Evolutionary conservation across 2,888 invertebrate species (phyloP).

Genomic region (Lordiphosa andalusiaca): DNA sequence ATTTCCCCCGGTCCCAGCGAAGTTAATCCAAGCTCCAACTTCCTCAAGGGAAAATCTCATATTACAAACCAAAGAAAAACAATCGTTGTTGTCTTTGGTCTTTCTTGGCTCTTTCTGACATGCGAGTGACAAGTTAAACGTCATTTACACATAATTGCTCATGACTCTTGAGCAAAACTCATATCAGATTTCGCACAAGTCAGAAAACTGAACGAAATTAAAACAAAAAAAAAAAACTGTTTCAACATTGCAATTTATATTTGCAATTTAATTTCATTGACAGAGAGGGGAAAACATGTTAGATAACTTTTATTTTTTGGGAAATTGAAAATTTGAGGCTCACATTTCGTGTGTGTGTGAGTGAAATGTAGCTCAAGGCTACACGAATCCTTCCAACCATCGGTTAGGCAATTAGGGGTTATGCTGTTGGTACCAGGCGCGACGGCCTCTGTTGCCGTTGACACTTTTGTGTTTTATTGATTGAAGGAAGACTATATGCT

Average conservation of each 20-base stretch:
- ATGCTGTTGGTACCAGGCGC: constrained; percentile 3
- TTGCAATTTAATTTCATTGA: constrained; percentile 29
- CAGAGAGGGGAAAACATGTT: constrained; percentile 1
- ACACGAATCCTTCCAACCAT: not conserved
- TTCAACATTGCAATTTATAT: constrained; percentile 27
- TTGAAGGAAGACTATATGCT: too few relatives aligned
- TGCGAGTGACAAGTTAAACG: constrained; percentile 68
- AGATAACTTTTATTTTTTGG: constrained; percentile 5
- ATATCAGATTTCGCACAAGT: constrained; percentile 64
- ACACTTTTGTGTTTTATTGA: constrained; percentile 3
- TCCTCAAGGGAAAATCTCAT: constrained; percentile 12
- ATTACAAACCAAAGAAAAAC: constrained; percentile 3
- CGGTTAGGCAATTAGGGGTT: not conserved
- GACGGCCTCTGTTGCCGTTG: constrained; percentile 8
- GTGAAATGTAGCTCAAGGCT: constrained; percentile 15
- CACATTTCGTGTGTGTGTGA: constrained; percentile 2
- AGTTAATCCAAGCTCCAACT: constrained; percentile 3
- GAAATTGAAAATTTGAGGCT: constrained; percentile 17
- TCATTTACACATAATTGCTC: constrained; percentile 67
- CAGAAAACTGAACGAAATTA: constrained; percentile 11
- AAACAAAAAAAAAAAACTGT: constrained; percentile 21
- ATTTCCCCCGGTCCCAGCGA: constrained; percentile 22
- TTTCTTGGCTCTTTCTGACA: constrained; percentile 21
- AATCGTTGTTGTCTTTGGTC: not conserved
- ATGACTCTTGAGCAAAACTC: constrained; percentile 61